Base-by-base conservation (phyloP, 2,888 invertebrate species). In the Acrocera orbiculus region DNA sequence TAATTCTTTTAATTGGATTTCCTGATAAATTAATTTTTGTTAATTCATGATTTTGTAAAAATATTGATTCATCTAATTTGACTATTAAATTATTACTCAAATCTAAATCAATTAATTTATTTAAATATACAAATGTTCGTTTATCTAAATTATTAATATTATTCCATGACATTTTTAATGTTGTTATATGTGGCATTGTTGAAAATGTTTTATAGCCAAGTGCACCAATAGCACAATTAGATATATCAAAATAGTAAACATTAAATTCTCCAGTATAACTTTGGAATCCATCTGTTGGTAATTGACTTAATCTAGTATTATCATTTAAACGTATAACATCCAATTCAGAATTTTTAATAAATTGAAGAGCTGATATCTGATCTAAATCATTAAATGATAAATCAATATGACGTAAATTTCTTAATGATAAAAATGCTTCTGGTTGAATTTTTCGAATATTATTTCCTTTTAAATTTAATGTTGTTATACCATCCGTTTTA, bases 361-460 rank as follows among this genome's bases (percentile, higher is more conserved):
- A 77, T 31, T 80, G 63, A 50, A 74, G 66, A 37, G 69, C 68
- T 0, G 73, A 74, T 20, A 82, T 60, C 40, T 70, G 69, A 34
- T 70, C 70, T 32, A 83, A 54, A 40, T 71, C 65, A 51, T 85
- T 83, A 46, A 71, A 67, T 4, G 81, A 78, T 39, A 83, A 63
- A 53, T 83, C 78, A 40, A 83, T 65, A 48, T 73, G 66, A 42
- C 72, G 70, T 25, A 83, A 63, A 41, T 72, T 69, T 35, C 67
- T 66, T 37, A 82, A 65, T 39, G 67, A 64, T 26, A 67, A 60
- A 59, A 83, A 77, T 5, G 78, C 72, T 47, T 73, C 72, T 13
- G 70, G 68, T 47, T 76, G 69, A 37, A 83, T 72, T 48, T 68
- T 69, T 37, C 63, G 66, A 38, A 83, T 69, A 36, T 67, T 68